Conservation (phyloP, 2,113 vertebrate genomes). For the Merops nubicus region DNA sequence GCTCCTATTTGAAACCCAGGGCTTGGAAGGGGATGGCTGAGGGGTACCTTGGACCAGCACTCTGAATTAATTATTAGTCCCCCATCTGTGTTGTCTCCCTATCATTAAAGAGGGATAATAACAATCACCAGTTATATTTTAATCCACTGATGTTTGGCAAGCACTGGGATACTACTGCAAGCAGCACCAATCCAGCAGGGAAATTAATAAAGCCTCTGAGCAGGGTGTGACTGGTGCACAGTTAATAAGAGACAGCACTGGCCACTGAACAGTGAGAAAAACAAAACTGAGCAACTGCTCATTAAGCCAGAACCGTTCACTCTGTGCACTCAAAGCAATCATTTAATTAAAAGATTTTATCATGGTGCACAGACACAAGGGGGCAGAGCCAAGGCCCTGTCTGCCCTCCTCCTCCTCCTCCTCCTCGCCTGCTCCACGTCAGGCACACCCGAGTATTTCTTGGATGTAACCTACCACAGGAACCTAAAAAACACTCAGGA, state of each 20-base stretch:
- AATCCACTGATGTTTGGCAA: not conserved
- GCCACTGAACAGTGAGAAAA: not conserved
- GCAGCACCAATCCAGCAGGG: not conserved
- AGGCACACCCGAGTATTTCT: not conserved
- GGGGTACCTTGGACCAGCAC: not conserved
- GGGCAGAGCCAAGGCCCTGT: constrained; percentile 40
- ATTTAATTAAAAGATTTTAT: constrained; percentile 70
- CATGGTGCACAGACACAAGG: constrained; percentile 37
- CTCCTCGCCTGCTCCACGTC: not conserved
- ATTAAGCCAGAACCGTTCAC: constrained; percentile 51
- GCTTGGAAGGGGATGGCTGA: not conserved
- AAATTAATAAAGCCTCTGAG: constrained; percentile 25
- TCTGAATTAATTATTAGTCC: not conserved
- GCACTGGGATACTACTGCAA: accelerated
- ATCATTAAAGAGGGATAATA: not conserved
- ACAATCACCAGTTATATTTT: not conserved
- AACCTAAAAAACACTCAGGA: not conserved
- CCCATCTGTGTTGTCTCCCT: not conserved
- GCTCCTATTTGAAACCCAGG: accelerated
- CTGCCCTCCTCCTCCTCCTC: not conserved
- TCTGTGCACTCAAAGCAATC: constrained; percentile 53
- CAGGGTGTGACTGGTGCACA: not conserved
- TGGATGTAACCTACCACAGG: not conserved
- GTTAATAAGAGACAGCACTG: constrained; percentile 11
- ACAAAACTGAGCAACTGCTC: constrained; percentile 67